Percentiles rank a stretch among this genome's conserved stretches.
Conservation (phyloP, 1,140 invertebrate species). For the Goniozus legneri region DNA sequence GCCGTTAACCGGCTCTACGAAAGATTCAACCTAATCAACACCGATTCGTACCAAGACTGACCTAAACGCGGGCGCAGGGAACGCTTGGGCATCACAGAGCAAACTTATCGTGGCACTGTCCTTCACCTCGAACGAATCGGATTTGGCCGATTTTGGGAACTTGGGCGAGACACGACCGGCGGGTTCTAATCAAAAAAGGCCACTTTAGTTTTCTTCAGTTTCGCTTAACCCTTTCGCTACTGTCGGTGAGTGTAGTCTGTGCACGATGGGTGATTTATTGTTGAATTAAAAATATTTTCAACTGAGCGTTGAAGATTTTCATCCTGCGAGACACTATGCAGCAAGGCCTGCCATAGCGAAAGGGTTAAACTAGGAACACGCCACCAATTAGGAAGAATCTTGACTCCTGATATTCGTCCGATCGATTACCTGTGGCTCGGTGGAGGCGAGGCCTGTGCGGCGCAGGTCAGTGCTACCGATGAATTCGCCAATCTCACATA, state of each 20-base stretch:
- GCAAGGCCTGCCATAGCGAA: too few relatives aligned
- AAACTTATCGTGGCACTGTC: constrained; percentile 44
- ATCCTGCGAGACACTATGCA: too few relatives aligned
- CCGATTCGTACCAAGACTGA: constrained; percentile 15
- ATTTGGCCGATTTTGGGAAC: constrained; percentile 50
- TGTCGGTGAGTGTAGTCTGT: too few relatives aligned
- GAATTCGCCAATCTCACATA: constrained; percentile 50
- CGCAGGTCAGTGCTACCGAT: constrained; percentile 53
- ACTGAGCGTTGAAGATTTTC: too few relatives aligned
- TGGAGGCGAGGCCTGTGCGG: constrained; percentile 58
- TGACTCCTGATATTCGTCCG: too few relatives aligned
- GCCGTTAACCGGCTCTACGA: constrained; percentile 65
- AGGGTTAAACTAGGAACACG: too few relatives aligned
- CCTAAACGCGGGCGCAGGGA: constrained; percentile 51
- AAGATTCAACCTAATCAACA: not conserved
- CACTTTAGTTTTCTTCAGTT: too few relatives aligned
- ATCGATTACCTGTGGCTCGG: constrained; percentile 57
- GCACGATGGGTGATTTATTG: too few relatives aligned
- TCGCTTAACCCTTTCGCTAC: too few relatives aligned
- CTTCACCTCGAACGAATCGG: constrained; percentile 32
- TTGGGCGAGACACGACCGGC: constrained; percentile 61
- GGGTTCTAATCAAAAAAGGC: constrained; percentile 51
- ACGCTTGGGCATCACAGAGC: constrained; percentile 66
- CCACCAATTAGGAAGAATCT: too few relatives aligned
- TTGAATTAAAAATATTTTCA: too few relatives aligned